Evolutionary conservation across 2,888 invertebrate genomes (phyloP), one percentile per base, ranked within the genome.

Genomic region (Euclidia mi): DNA sequence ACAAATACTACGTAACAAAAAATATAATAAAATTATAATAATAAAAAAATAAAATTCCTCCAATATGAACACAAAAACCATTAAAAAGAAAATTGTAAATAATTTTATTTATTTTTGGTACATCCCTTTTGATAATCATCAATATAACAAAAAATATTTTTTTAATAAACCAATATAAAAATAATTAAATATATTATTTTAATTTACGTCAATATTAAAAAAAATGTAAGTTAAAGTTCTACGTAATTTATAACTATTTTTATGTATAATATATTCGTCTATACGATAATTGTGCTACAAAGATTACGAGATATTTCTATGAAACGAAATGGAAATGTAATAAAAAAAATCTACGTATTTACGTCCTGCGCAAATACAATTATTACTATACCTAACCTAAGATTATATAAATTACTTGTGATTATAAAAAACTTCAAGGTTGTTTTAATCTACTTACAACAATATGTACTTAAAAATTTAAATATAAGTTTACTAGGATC

Each of bases 261-360:
- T 25, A 6, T 25, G 0, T 25, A 25, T n/a, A 14, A 29, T 51
- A 41, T 32, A 52, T 52, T 40, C 45, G 18, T 40, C 37, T 43
- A 43, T 43, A 43, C 1, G 3, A 29, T 20, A 11, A 40, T 40
- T 40, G 18, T 40, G 40, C 40, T 40, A 38, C n/a, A n/a, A 18
- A 38, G 10, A 20, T 20, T 20, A 25, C 12, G 7, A 12, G 12
- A 3, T 40, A 40, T 3, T n/a, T n/a, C n/a, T n/a, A n/a, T n/a
- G n/a, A n/a, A n/a, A 40, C 15, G 9, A 35, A 35, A 3, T 6
- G 29, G 4, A 7, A 25, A 25, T 25, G 20, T 3, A 25, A 25
- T 25, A 6, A 25, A 25, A 7, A 25, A 25, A 3, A 2, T 7
- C 4, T 25, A 3, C n/a, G n/a, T 10, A 32, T 4, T 10, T 20